Base-by-base conservation (phyloP, 2,797 vertebrate species). In the Argentina silus region DNA sequence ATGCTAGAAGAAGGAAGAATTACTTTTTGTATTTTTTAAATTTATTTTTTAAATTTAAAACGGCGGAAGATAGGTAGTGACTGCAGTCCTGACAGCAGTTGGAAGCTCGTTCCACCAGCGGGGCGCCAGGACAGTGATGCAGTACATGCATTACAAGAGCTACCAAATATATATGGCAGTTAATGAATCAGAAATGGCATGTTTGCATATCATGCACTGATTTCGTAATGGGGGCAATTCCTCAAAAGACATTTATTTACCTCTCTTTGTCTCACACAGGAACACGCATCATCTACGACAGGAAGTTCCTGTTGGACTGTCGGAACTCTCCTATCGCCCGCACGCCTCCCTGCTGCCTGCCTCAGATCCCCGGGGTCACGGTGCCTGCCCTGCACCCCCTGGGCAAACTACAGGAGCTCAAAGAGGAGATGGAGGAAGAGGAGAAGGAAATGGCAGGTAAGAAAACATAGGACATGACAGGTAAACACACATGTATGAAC, bases 241-340 rank as follows among this genome's bases (percentile, higher is more conserved):
- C n/a, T n/a, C n/a, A n/a, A n/a, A n/a, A n/a, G n/a, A n/a, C n/a
- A n/a, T n/a, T n/a, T n/a, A 44, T 19, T 11, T 4, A 2, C 11
- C 12, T 23, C 9, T 50, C 11, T 51, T 14, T 5, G 2, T 6
- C 59, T 19, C n/a, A n/a, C 10, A 67, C 90, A 98, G 97, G 96
- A 81, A 98, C 96, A 76, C 94, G 84, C 83, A 98, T 96, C 89
- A 97, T 95, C 89, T 98, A 97, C 67, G 95, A 96, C 93, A 94
- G 91, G 89, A 98, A 97, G 91, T 98, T 97, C 87, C 91, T 97
- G 81, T 88, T 97, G 88, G 96, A 97, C 78, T 97, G 96, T 88
- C 95, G 96, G 86, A 98, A 95, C 89, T 98, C 95, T 1, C 95
- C 96, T 76, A 92, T 93, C 44, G 95, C 95, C 72, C 91, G 91